Evolutionary conservation across 1,140 invertebrate genomes (phyloP), one percentile per base, ranked within the genome.

Genomic region (Papilio glaucus): DNA sequence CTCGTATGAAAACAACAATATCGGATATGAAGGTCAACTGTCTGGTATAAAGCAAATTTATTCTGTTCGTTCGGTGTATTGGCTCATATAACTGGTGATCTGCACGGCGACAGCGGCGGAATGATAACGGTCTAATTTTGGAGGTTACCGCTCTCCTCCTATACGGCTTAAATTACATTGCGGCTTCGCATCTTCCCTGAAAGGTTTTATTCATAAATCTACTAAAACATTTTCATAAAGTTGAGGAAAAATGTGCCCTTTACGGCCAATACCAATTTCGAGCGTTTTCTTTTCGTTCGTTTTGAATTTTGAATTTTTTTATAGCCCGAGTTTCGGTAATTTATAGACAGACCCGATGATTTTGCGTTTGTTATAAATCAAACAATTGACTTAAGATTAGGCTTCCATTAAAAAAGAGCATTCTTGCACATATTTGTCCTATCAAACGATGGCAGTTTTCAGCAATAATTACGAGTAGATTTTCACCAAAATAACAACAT

Each of bases 151-250:
- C 79, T 83, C 79, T 79, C 77, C 82, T 84, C 77, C 84, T 83
- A 90, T 90, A 85, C 82, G 85, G 82, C 82, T 85, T 89, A 91
- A 90, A 91, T 92, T 92, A 90, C 88, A 86, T 85, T 84, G 84
- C 84, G 84, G 85, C 78, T 79, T 83, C 85, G 82, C 83, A 86
- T 86, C 84, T 84, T 79, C 88, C 82, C 84, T 89, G 88, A 91
- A 89, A 92, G 90, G 89, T 91, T 92, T 92, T 89, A 90, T 92
- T 92, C 88, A 92, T 91, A 92, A 92, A 92, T 92, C 90, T 90
- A 85, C 78, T 81, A 84, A 77, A 90, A 90, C 87, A 83, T 89
- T 92, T 91, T 90, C 88, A 92, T 90, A 89, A 92, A 88, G 82
- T 89, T 86, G 78, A 79, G 76, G 78, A 81, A 83, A 88, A 90